Evolutionary conservation across 2,888 invertebrate species (phyloP).

Genomic region (Magallana nippona): DNA sequence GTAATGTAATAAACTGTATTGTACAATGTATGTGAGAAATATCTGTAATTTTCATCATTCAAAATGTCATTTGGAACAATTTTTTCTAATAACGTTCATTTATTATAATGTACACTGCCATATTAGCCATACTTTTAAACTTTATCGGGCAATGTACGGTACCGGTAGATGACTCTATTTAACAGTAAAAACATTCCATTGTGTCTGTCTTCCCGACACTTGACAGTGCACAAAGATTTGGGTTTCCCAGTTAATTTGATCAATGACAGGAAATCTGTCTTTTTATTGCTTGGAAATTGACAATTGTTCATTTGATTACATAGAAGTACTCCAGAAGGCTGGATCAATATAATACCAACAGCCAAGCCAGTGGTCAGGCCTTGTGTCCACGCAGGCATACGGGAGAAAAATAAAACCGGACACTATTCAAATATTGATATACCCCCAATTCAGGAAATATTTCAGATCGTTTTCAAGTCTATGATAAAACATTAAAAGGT

Average conservation of each 20-base stretch:
- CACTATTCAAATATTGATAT: conserved; percentile 5
- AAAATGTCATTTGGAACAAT: too few species aligned
- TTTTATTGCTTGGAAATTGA: neutral
- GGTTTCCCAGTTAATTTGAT: neutral
- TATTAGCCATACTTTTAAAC: too few species aligned
- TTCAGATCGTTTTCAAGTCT: too few species aligned
- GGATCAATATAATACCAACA: neutral
- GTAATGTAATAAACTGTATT: too few species aligned
- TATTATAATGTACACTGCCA: too few species aligned
- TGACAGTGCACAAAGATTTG: too few species aligned
- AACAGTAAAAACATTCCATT: too few species aligned
- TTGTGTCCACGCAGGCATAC: neutral
- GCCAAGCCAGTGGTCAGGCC: neutral
- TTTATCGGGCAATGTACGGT: neutral
- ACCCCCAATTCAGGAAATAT: neutral
- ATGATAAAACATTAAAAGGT: too few species aligned
- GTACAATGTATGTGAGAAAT: too few species aligned
- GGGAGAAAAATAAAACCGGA: neutral
- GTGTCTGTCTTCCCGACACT: too few species aligned
- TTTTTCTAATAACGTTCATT: too few species aligned
- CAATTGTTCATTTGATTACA: conserved; percentile 26
- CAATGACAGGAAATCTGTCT: conserved; percentile 17
- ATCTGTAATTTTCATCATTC: too few species aligned
- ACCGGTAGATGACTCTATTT: neutral
- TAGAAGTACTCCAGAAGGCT: neutral